These are phyloP conservation scores for Amiota communis DNA, from an alignment of 2,888 invertebrate species.

Conservation along the genomic window DNA sequence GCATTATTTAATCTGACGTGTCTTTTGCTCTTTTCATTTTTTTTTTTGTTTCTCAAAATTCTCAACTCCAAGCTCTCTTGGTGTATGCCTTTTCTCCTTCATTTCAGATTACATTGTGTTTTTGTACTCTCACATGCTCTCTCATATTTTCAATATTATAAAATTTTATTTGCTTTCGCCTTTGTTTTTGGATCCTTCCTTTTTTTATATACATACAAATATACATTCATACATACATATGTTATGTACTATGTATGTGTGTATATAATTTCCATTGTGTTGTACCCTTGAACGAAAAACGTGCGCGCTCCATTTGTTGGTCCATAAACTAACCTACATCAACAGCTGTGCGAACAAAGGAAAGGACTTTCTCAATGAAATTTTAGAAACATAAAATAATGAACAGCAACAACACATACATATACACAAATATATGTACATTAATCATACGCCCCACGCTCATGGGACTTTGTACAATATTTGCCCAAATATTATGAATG, in stretches of 20 bases:
- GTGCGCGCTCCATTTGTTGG: constrained; percentile 9
- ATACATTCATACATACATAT: background rate
- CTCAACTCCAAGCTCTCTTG: background rate
- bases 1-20: constrained; percentile 33
- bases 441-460: constrained; percentile 10
- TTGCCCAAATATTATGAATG: background rate
- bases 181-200: background rate
- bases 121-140: too few relatives aligned
- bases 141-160: too few relatives aligned
- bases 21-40: constrained; percentile 13
- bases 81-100: constrained; percentile 24
- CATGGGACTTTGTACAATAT: background rate
- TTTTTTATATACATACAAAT: background rate
- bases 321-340: constrained; percentile 69
- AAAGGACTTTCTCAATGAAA: constrained; percentile 20
- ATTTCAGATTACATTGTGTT: constrained; percentile 19
- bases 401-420: constrained; percentile 1
- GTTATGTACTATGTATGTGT: background rate
- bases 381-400: background rate
- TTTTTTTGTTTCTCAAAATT: constrained; percentile 11
- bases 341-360: constrained; percentile 58
- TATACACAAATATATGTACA: background rate
- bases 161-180: background rate
- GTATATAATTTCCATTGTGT: background rate
- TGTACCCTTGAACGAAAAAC: background rate